Conservation (phyloP, 2,797 vertebrate genomes). For the Ptychadena robeensis region DNA sequence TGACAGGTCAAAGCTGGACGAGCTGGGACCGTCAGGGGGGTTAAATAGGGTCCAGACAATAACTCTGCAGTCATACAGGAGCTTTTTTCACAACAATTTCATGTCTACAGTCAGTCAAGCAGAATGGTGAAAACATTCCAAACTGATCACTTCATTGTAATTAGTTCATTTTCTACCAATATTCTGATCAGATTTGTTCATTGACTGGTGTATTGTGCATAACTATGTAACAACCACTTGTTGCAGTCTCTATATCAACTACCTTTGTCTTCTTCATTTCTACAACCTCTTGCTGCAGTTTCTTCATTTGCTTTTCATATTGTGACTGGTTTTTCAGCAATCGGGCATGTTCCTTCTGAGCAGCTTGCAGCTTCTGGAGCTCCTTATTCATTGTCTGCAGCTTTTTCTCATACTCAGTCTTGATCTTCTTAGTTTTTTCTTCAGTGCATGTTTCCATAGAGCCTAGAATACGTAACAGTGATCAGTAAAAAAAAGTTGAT, state of each 20-base stretch:
- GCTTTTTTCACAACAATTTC: too few relatives aligned
- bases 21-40: too few relatives aligned
- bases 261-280: conserved; percentile 99
- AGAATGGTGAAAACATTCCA: too few relatives aligned
- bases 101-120: too few relatives aligned
- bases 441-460: conserved; percentile 92
- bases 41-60: too few relatives aligned
- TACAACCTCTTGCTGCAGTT: conserved; percentile 91
- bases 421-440: conserved; percentile 95
- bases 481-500: background rate
- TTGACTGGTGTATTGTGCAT: background rate
- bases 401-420: conserved; percentile 91
- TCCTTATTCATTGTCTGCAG: conserved; percentile 96
- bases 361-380: conserved; percentile 91
- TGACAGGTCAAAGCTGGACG: too few relatives aligned
- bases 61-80: too few relatives aligned
- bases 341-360: conserved; percentile 92
- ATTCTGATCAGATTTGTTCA: too few relatives aligned
- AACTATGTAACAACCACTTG: background rate
- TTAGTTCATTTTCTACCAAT: too few relatives aligned
- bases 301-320: conserved; percentile 95
- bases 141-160: background rate
- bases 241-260: background rate
- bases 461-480: conserved; percentile 72
- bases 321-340: conserved; percentile 96